Evolutionary conservation across 1,140 invertebrate genomes (phyloP).

Genomic region (Parapsyche elsis): DNA sequence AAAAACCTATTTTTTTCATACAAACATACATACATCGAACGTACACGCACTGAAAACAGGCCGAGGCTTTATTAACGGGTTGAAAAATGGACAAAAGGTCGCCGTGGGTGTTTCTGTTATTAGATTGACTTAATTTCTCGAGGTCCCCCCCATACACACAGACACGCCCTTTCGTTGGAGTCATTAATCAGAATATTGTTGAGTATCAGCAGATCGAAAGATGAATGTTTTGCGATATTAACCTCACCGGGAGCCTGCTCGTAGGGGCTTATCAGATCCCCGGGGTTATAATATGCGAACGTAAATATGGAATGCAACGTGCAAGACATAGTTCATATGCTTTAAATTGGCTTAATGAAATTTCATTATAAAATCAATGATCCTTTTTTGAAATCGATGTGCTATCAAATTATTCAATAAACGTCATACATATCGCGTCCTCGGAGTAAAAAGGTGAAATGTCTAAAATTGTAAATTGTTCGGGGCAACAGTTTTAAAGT

Average conservation of each 20-base stretch:
- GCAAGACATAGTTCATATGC: no score
- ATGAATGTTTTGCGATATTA: slow-evolving; percentile 23
- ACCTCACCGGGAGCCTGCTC: not conserved
- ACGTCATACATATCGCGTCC: no score
- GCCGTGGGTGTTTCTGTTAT: not conserved
- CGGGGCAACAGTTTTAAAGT: no score
- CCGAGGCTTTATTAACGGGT: not conserved
- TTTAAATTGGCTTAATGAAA: no score
- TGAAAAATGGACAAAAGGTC: slow-evolving; percentile 4
- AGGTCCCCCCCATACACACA: not conserved
- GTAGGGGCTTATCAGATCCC: not conserved
- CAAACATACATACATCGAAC: not conserved
- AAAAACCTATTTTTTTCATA: not conserved
- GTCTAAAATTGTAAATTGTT: no score
- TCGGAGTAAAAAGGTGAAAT: no score
- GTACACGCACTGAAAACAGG: not conserved
- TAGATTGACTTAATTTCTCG: not conserved
- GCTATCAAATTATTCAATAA: no score
- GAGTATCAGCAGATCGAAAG: not conserved
- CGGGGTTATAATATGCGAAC: no score
- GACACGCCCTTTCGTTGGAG: not conserved
- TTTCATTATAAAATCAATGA: no score
- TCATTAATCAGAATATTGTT: slow-evolving; percentile 29
- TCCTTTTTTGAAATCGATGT: no score
- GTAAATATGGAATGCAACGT: no score